These are phyloP conservation scores for Cuculus canorus DNA, from an alignment of 2,797 vertebrate species.

Conservation along the genomic window DNA sequence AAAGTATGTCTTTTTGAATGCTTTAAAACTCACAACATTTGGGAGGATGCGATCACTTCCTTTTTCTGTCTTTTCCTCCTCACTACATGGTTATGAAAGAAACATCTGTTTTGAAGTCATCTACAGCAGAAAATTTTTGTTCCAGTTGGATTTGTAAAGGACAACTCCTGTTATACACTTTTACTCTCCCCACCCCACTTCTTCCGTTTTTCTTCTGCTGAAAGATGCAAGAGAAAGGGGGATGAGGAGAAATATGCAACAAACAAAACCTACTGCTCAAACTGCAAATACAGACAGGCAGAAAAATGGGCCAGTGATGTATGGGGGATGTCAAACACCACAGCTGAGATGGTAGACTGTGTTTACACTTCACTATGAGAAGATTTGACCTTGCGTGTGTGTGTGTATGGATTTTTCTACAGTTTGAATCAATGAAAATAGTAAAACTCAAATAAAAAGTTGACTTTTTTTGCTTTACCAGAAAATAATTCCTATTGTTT, in stretches of 20 bases:
- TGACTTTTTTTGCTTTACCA: neutral
- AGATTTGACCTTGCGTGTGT: neutral
- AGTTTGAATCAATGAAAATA: slow-evolving; percentile 25
- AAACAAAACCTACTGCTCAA: neutral
- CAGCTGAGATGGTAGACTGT: neutral
- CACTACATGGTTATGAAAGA: slow-evolving; percentile 51
- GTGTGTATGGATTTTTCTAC: neutral
- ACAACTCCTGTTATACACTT: neutral
- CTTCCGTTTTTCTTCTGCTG: neutral
- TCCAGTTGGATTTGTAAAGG: slow-evolving; percentile 18
- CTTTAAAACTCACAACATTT: neutral
- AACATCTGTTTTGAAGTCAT: slow-evolving; percentile 57
- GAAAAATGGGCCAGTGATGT: neutral
- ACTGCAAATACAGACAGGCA: neutral
- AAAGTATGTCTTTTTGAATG: slow-evolving; percentile 20
- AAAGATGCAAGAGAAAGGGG: neutral
- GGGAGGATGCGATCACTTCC: slow-evolving; percentile 50
- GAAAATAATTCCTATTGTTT: neutral
- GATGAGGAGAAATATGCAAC: neutral
- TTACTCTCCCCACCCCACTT: neutral
- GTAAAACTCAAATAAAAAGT: neutral
- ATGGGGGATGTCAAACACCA: slow-evolving; percentile 11
- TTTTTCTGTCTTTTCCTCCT: slow-evolving; percentile 13
- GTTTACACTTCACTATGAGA: neutral
- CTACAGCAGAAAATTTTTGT: slow-evolving; percentile 26